Base-by-base conservation (phyloP, 1,140 invertebrate genomes). In the Diploscapter pachys region DNA sequence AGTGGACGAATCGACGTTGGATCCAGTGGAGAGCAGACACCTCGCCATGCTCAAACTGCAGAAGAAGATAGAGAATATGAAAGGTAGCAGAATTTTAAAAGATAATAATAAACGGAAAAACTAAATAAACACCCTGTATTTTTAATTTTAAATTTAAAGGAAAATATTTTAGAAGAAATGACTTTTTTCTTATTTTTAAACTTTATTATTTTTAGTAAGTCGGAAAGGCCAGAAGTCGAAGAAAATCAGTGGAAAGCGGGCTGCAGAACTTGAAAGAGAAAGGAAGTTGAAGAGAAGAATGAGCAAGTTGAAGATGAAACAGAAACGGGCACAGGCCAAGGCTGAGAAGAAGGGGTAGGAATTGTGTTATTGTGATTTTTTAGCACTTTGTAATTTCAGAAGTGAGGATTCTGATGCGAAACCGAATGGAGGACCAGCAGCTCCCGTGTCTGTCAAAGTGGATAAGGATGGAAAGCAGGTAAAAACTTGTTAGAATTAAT, bases 221-320 rank as follows among this genome's bases (percentile, higher is more conserved):
- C n/a, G 72, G 11, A 11, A 50, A 8, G 54, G 71, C 4, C 71
- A 74, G 51, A 74, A 71, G 50, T 11, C 53, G 51, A 55, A 51
- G n/a, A 48, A 55, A 50, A 9, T 8, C 8, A 50, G 6, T 31
- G 6, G 6, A 9, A 65, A 50, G 51, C 13, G 11, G 51, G 66
- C 66, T 6, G 66, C 66, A n/a, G 66, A 68, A 55, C 6, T 9
- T 6, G 9, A n/a, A 9, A 48, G 8, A 6, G 66, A 50, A 55
- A 68, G 50, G 2, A 68, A 68, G 55, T 48, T 73, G 72, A 74
- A 74, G 49, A 5, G 70, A n/a, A 55, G 72, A n/a, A 13, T 74
- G 72, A 73, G 70, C n/a, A 74, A 74, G 50, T 48, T 74, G 72
- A 68, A 74, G 57, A 6, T 74, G 70, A 74, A 74, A 63, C 67